Conservation (phyloP, 2,113 vertebrate genomes). For the Cichladusa arquata region DNA sequence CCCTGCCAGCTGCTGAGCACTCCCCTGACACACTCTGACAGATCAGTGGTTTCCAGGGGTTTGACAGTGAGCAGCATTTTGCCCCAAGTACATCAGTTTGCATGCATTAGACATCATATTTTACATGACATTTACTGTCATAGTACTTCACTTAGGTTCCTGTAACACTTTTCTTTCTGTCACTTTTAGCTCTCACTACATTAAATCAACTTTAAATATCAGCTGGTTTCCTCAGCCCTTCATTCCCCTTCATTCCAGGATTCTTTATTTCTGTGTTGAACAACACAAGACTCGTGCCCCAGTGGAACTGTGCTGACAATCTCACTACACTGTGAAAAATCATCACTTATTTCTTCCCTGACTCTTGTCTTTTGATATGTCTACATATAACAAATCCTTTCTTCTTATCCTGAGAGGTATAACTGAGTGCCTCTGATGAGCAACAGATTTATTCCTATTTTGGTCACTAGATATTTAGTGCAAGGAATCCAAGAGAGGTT, state of each 20-base stretch:
- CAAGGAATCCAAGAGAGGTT: not conserved
- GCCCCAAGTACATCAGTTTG: not conserved
- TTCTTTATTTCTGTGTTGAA: not conserved
- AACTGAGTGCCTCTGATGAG: not conserved
- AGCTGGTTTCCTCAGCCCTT: not conserved
- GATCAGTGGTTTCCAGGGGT: not conserved
- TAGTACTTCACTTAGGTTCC: not conserved
- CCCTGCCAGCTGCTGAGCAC: not conserved
- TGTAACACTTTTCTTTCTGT: not conserved
- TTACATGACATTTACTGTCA: not conserved
- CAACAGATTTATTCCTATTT: not conserved
- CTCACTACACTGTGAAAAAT: not conserved
- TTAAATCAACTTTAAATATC: not conserved
- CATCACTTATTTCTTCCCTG: not conserved
- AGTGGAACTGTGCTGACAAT: not conserved
- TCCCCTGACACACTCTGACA: not conserved
- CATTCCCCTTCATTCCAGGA: not conserved
- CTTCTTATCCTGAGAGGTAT: not conserved
- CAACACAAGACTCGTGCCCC: not conserved
- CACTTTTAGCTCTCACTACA: not conserved
- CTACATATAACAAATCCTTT: not conserved
- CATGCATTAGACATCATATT: not conserved
- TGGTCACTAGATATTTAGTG: not conserved
- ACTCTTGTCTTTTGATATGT: not conserved
- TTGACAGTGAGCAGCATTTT: not conserved